Evolutionary conservation across 2,113 vertebrate genomes (phyloP), one percentile per base, ranked within the genome.

Genomic region (Sigmodon hispidus): DNA sequence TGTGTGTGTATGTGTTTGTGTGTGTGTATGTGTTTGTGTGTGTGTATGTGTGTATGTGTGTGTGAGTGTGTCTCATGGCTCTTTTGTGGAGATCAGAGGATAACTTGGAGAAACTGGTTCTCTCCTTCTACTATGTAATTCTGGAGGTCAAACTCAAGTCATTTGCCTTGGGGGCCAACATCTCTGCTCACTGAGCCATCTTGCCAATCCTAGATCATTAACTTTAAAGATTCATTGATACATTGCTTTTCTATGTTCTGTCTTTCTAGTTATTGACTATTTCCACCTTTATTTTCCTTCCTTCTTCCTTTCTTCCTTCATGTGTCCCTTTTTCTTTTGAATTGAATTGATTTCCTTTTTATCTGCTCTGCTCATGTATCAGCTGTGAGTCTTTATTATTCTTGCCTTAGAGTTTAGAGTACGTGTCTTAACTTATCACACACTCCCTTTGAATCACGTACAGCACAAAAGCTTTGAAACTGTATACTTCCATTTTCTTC

Each of bases 331-430:
- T 77, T 67, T 12, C 21, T 40, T 29, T 63, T 84, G 34, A 19
- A 67, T n/a, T 69, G 50, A 61, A 81, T 63, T 9, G 43, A n/a
- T 17, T 85, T 73, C 45, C 75, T 61, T 31, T 45, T 63, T 85
- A 76, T 75, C 55, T 57, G 57, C 61, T 57, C 45, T 76, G 26
- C 26, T 61, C 61, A 13, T 17, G 50, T 63, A 36, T 70, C 52
- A 70, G 5, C 16, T 50, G 48, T 24, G 40, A 57, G 75, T 57
- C 22, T 80, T 89, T 50, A 70, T 43, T 52, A 48, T 70, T 70
- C 84, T 72, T 77, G 34, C 88, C 59, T 43, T 72, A 29, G 52
- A 52, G 76, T 84, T 87, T 87, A 93, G 45, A 91, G 48, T 91
- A 50, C 34, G 80, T 16, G 1, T 59, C 67, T 73, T 91, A 86